Evolutionary conservation across 2,888 invertebrate genomes (phyloP), one percentile per base, ranked within the genome.

Genomic region (Troides oblongomaculatus): DNA sequence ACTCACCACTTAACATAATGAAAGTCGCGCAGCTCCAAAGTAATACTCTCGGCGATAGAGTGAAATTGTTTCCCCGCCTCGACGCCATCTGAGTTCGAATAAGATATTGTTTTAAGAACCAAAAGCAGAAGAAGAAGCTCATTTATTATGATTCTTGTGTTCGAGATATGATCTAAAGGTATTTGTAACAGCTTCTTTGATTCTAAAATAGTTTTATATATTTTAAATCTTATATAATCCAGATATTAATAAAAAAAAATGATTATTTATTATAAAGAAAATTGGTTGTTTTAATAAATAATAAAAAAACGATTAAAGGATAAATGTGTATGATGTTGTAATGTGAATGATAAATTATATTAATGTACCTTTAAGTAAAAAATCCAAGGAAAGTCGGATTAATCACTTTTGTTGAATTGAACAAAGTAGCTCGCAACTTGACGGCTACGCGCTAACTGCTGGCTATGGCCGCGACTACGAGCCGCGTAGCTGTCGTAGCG

Each of bases 1-100:
- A 89, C 90, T 89, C 81, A 91, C 90, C 90, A 87, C 86, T 89
- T 80, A 90, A 80, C 75, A 84, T 84, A 81, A 90, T 84, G 83
- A 89, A 83, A 76, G 83, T 79, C 79, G 82, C 80, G 76, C 76
- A 72, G 73, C 76, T 75, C 74, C 82, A 76, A 72, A 81, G 73
- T 72, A 84, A 76, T 77, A 81, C 76, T 76, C 77, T 78, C 74
- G 77, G 71, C 67, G 75, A 72, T 65, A 75, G 72, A 73, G 79
- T 71, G 73, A 77, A 76, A 73, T 84, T 82, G 77, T 84, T 82
- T 74, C 70, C 67, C 72, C 73, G 75, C 67, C 66, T 73, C 72
- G 76, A 68, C 81, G 77, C 81, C 87, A 87, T 87, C 82, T 84
- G 81, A 79, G 81, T 78, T 76, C 74, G 75, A 80, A 68, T 81